Percentiles rank a stretch among this genome's conserved stretches.
These are phyloP conservation scores for Trichogramma pretiosum DNA, from an alignment of 1,140 invertebrate species.

Conservation along the genomic window DNA sequence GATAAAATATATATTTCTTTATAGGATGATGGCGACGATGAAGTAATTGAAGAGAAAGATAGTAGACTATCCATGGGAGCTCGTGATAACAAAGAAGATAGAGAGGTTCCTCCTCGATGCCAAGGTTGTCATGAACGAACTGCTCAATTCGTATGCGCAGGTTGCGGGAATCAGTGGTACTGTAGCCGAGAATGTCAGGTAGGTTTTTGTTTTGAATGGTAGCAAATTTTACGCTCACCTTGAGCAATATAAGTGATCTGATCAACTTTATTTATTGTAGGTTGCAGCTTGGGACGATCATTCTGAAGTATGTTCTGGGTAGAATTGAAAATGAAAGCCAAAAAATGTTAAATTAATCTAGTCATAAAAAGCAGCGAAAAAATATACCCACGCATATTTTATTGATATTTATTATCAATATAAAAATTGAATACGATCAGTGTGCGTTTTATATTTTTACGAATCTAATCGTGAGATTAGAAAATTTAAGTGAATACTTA, in stretches of 20 bases:
- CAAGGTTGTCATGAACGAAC: constrained; percentile 69
- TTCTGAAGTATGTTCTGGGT: constrained; percentile 72
- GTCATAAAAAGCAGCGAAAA: constrained; percentile 31
- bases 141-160: constrained; percentile 77
- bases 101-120: constrained; percentile 48
- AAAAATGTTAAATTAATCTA: constrained; percentile 36
- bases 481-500: constrained; percentile 6
- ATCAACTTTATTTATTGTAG: constrained; percentile 41
- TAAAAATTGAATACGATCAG: constrained; percentile 10
- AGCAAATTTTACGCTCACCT: constrained; percentile 2
- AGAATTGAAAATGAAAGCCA: constrained; percentile 36
- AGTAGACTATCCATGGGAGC: constrained; percentile 31
- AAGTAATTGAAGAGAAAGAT: constrained; percentile 59
- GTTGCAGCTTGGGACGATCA: constrained; percentile 76
- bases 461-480: constrained; percentile 17
- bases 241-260: neutral
- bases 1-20: constrained; percentile 12
- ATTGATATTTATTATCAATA: constrained; percentile 13
- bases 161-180: constrained; percentile 83
- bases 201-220: constrained; percentile 18
- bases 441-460: constrained; percentile 23
- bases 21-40: constrained; percentile 53
- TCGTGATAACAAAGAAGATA: constrained; percentile 38
- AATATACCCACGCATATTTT: no score
- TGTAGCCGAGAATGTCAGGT: constrained; percentile 84